Base-by-base conservation (phyloP, 2,888 invertebrate genomes). In the Micoletzkya japonica region DNA sequence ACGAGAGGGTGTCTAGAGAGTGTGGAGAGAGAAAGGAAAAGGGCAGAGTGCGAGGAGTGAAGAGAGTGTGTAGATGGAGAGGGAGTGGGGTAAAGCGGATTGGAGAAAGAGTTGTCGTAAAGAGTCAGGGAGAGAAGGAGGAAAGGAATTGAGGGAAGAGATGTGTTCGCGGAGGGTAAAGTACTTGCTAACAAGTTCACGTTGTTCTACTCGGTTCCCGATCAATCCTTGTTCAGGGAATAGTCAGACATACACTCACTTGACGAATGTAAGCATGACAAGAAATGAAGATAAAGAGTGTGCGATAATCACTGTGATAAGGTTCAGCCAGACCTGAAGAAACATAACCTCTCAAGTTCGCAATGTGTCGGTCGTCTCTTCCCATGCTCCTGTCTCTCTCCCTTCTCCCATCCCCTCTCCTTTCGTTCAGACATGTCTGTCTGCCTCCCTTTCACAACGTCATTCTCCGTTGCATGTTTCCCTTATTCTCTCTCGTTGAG, bases 401-500 rank as follows among this genome's bases (percentile, higher is more conserved):
- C 44, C 20, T 36, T 30, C 56, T 56, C 28, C 20, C 30, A 6
- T 30, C 28, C 6, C 28, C 28, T 24, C 34, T 24, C 58, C n/a
- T 3, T 30, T 50, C 50, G 63, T 50, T 50, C 49, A 4, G 32
- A 30, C 58, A 17, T 37, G 36, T 36, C 58, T 30, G 24, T 26
- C 36, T 20, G 10, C 60, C 28, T 36, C 30, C n/a, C 50, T 34
- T 63, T 50, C 50, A 63, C 34, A 63, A 63, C 50, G 49, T 60
- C 60, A 60, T 44, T 30, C 34, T 58, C 36, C 50, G 30, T 36
- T 26, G 6, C 34, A 7, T 10, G 20, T 26, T 34, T 37, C 28
- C 14, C 49, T 63, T 32, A 30, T 36, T 26, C 30, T 28, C 39
- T 2, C n/a, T n/a, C n/a, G n/a, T n/a, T n/a, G n/a, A n/a, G n/a